phyloP scores from a whole-genome alignment of 2,797 vertebrate genomes.

The Sparus aurata region DNA sequence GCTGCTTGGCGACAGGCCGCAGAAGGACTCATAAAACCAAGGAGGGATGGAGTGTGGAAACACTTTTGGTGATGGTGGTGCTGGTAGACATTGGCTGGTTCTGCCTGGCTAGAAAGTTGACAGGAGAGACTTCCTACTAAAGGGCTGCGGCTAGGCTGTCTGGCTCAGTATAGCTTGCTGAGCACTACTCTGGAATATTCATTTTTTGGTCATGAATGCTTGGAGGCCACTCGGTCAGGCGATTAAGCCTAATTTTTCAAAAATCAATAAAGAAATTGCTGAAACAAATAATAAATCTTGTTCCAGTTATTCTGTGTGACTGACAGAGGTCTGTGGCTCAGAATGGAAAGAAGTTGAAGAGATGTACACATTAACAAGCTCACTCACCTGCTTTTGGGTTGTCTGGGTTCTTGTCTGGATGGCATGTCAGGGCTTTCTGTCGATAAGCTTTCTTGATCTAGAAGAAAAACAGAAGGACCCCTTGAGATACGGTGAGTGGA shows the following conservation, averaged over 20 bases:
- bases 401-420: constrained; percentile 98
- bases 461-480: constrained; percentile 50
- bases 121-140: constrained; percentile 6
- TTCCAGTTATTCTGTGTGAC: not conserved
- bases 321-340: constrained; percentile 3
- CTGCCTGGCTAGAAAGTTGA: constrained; percentile 24
- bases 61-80: constrained; percentile 23
- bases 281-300: constrained; percentile 11
- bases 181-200: constrained; percentile 7
- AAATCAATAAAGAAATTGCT: constrained; percentile 31
- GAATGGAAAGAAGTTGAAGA: not conserved
- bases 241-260: constrained; percentile 19
- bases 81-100: constrained; percentile 32
- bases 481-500: constrained; percentile 20
- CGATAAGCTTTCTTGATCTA: constrained; percentile 98
- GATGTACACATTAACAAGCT: not conserved
- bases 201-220: constrained; percentile 6
- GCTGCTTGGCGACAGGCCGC: constrained; percentile 58
- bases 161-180: constrained; percentile 25
- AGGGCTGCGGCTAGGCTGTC: constrained; percentile 28
- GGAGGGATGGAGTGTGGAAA: constrained; percentile 45
- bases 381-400: constrained; percentile 94
- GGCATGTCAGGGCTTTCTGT: constrained; percentile 94
- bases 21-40: constrained; percentile 41
- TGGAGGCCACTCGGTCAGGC: constrained; percentile 14